These are phyloP conservation scores for Hippocampus comes DNA, from an alignment of 2,113 vertebrate species.

Conservation along the genomic window DNA sequence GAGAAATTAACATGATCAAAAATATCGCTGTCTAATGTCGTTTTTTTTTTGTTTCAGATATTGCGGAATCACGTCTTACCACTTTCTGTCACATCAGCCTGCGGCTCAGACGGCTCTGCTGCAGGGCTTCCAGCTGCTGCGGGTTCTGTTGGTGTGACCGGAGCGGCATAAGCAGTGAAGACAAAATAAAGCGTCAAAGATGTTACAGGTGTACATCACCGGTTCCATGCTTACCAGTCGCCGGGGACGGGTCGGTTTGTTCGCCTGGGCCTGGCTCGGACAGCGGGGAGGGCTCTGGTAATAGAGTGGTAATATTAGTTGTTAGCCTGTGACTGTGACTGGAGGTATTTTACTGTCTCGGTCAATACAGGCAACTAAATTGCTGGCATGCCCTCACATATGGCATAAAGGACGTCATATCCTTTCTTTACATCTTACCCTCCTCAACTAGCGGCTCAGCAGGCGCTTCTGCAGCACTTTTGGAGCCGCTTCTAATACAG, in stretches of 20 bases:
- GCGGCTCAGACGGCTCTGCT: conserved; percentile 39
- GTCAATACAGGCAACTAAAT: neutral
- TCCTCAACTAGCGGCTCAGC: conserved; percentile 38
- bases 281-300: conserved; percentile 30
- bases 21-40: conserved; percentile 1
- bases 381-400: neutral
- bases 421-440: conserved; percentile 38
- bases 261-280: conserved; percentile 31
- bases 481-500: conserved; percentile 23
- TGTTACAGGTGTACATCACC: conserved; percentile 1
- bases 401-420: neutral
- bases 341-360: neutral
- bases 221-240: conserved; percentile 45
- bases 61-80: conserved; percentile 54
- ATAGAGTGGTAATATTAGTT: conserved; percentile 8
- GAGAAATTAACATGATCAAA: conserved; percentile 10
- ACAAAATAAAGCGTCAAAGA: conserved; percentile 3
- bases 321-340: neutral
- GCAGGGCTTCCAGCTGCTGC: conserved; percentile 25
- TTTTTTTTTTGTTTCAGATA: conserved; percentile 13
- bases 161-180: conserved; percentile 19
- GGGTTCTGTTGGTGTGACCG: conserved; percentile 52
- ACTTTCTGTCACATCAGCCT: conserved; percentile 43
- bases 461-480: conserved; percentile 34
- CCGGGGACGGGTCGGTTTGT: conserved; percentile 27